Evolutionary conservation across 2,888 invertebrate genomes (phyloP).

Genomic region (Schrankia costaestrigalis): DNA sequence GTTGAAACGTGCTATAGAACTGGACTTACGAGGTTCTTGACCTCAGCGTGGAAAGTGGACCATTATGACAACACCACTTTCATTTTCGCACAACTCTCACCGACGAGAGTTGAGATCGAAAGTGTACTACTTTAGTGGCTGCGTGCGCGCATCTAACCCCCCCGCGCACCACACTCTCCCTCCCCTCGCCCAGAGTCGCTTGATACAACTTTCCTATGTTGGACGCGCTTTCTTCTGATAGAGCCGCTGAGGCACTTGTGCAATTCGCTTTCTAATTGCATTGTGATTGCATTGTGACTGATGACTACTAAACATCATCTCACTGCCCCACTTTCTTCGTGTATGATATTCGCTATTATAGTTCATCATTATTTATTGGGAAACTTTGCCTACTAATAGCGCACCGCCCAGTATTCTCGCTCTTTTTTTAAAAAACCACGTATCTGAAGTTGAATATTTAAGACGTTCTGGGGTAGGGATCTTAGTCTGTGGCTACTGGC

Average conservation of each 20-base stretch:
- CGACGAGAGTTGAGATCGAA: slow-evolving; percentile 73
- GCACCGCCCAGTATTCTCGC: no score
- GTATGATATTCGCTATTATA: slow-evolving; percentile 41
- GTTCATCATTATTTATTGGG: slow-evolving; percentile 12
- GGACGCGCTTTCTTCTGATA: slow-evolving; percentile 74
- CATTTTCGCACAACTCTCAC: slow-evolving; percentile 83
- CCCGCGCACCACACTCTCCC: slow-evolving; percentile 52
- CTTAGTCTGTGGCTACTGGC: no score
- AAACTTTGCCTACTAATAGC: no score
- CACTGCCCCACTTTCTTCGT: slow-evolving; percentile 58
- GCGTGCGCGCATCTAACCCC: slow-evolving; percentile 68
- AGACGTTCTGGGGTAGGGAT: no score
- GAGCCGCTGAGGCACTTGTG: slow-evolving; percentile 58
- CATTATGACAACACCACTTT: slow-evolving; percentile 81
- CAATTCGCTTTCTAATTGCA: slow-evolving; percentile 79
- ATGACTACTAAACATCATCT: slow-evolving; percentile 62
- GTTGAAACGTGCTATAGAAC: slow-evolving; percentile 52
- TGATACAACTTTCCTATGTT: slow-evolving; percentile 69
- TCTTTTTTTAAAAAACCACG: no score
- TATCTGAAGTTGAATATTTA: no score
- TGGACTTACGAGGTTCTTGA: slow-evolving; percentile 64
- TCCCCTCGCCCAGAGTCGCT: slow-evolving; percentile 28
- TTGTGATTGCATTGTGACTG: slow-evolving; percentile 69
- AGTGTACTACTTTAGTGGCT: slow-evolving; percentile 75
- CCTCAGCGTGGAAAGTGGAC: slow-evolving; percentile 75